Evolutionary conservation across 1,140 invertebrate species (phyloP).

Genomic region (Drosophila persimilis): DNA sequence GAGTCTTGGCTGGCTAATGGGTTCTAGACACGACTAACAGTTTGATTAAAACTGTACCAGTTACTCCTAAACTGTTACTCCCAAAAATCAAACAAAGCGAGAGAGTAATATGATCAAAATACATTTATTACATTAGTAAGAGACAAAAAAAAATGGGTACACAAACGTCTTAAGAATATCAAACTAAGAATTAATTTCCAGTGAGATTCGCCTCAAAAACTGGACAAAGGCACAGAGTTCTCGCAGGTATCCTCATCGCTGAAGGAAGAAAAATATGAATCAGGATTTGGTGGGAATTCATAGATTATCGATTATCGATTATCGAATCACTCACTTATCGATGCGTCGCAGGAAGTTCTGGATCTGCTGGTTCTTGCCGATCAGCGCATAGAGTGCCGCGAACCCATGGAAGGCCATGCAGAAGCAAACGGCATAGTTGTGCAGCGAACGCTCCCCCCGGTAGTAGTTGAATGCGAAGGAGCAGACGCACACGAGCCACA

Average conservation of each 20-base stretch:
- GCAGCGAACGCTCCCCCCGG: slow-evolving; percentile 60
- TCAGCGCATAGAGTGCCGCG: slow-evolving; percentile 66
- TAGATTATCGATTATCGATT: background rate
- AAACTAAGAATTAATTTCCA: too few species aligned
- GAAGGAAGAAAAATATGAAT: background rate
- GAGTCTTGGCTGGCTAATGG: slow-evolving; percentile 17
- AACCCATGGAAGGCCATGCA: slow-evolving; percentile 75
- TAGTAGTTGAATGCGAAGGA: slow-evolving; percentile 77
- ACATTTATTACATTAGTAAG: too few species aligned
- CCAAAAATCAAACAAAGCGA: too few species aligned
- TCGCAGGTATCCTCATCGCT: slow-evolving; percentile 73
- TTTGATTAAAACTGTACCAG: slow-evolving; percentile 17
- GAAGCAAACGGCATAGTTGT: slow-evolving; percentile 75
- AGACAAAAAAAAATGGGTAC: too few species aligned
- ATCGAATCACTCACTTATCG: slow-evolving; percentile 54
- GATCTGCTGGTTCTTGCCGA: slow-evolving; percentile 74
- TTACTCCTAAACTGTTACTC: too few species aligned
- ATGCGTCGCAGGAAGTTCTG: slow-evolving; percentile 73
- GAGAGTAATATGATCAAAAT: too few species aligned
- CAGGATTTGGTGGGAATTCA: background rate
- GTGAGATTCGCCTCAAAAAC: slow-evolving; percentile 36
- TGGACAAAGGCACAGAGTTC: slow-evolving; percentile 62
- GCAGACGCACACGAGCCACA: slow-evolving; percentile 64
- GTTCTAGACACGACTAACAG: slow-evolving; percentile 23
- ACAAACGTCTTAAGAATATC: background rate